Evolutionary conservation across 2,113 vertebrate genomes (phyloP).

Genomic region (Antennarius striatus): DNA sequence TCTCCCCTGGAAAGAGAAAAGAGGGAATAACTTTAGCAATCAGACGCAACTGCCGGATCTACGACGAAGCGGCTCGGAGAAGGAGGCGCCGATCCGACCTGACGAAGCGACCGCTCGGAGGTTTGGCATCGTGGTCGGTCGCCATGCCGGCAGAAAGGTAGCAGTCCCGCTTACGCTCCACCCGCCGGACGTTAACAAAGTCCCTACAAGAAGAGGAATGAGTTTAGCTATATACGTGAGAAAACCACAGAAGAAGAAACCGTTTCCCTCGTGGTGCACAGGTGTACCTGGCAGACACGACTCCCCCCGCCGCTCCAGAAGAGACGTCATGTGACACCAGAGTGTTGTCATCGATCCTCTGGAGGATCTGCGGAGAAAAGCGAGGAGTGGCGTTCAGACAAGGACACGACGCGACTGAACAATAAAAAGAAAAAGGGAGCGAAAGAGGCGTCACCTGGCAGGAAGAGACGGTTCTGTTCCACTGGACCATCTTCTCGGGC

Average conservation of each 20-base stretch:
- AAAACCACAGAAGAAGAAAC: background rate
- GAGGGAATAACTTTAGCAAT: background rate
- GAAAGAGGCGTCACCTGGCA: conserved; percentile 85
- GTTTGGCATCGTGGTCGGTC: conserved; percentile 85
- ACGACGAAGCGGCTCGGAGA: background rate
- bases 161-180: conserved; percentile 89
- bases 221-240: background rate
- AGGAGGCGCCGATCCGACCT: conserved; percentile 77
- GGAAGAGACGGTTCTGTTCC: conserved; percentile 90
- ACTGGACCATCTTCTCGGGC: conserved; percentile 94
- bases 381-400: background rate
- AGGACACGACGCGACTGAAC: too few relatives aligned
- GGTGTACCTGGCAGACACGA: conserved; percentile 90
- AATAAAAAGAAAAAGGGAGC: background rate
- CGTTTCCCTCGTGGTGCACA: background rate
- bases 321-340: conserved; percentile 91
- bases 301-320: conserved; percentile 89
- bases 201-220: conserved; percentile 80
- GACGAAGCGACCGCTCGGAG: conserved; percentile 86
- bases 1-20: conserved; percentile 83
- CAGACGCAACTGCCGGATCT: conserved; percentile 1
- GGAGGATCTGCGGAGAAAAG: conserved; percentile 83
- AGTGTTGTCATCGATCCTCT: conserved; percentile 94
- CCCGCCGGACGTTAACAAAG: conserved; percentile 93
- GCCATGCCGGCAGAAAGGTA: conserved; percentile 93